These are phyloP conservation scores for Crypturellus tataupa DNA, from an alignment of 2,797 vertebrate genomes.

Conservation along the genomic window DNA sequence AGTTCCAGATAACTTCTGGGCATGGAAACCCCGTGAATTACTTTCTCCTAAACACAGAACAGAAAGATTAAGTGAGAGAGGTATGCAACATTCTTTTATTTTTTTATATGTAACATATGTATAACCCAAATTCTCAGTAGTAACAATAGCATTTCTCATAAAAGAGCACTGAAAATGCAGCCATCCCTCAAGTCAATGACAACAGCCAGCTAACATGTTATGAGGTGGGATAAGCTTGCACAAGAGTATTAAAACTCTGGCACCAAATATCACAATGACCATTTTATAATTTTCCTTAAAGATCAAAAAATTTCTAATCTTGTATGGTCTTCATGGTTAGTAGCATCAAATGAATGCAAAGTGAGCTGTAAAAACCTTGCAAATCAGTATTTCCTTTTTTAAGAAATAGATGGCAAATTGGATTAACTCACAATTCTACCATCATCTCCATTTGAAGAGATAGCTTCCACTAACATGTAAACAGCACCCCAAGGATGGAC, in stretches of 20 bases:
- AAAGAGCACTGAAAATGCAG: not conserved
- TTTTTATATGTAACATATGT: not conserved
- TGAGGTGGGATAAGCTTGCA: not conserved
- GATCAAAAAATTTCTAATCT: not conserved
- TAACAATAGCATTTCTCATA: not conserved
- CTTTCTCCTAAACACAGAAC: slow-evolving; percentile 88
- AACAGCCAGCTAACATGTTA: not conserved
- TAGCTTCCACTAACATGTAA: not conserved
- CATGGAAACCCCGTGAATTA: slow-evolving; percentile 89
- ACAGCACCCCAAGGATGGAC: not conserved
- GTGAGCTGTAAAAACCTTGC: not conserved
- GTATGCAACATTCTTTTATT: not conserved
- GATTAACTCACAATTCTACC: not conserved
- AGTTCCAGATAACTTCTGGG: slow-evolving; percentile 93
- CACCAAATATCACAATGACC: not conserved
- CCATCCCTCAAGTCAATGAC: not conserved
- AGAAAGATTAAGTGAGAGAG: slow-evolving; percentile 14
- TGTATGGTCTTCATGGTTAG: not conserved
- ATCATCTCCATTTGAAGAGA: not conserved
- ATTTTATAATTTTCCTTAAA: not conserved
- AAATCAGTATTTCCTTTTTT: not conserved
- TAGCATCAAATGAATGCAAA: not conserved
- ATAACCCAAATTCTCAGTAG: not conserved
- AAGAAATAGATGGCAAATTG: not conserved
- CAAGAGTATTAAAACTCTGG: not conserved